phyloP scores from a whole-genome alignment of 2,113 vertebrate species.

The Ceyx melanurus region DNA sequence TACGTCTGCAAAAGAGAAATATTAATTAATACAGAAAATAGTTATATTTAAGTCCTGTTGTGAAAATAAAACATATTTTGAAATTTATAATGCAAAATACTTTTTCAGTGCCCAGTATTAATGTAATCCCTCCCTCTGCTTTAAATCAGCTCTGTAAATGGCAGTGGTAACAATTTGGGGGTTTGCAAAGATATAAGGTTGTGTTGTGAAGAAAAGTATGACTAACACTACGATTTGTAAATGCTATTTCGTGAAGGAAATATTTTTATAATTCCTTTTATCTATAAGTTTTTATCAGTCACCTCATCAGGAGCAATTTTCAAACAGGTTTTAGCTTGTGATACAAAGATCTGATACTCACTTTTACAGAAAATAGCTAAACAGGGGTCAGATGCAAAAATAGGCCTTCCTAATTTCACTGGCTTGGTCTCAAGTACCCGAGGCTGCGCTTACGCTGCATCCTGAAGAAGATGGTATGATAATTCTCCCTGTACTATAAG shows the following conservation, averaged over 20 bases:
- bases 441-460: background rate
- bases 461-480: background rate
- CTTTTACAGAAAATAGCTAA: background rate
- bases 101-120: background rate
- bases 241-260: background rate
- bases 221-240: background rate
- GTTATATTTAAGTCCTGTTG: background rate
- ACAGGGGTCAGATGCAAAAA: background rate
- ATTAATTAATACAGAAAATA: background rate
- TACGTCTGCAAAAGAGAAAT: conserved; percentile 72
- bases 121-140: background rate
- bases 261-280: background rate
- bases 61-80: background rate
- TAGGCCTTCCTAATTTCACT: background rate
- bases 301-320: background rate
- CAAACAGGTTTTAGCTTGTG: background rate
- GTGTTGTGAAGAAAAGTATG: background rate
- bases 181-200: background rate
- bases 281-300: background rate
- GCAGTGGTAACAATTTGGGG: background rate
- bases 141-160: background rate
- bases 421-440: background rate
- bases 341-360: background rate
- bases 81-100: background rate
- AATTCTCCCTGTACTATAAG: background rate